Evolutionary conservation across 2,888 invertebrate species (phyloP), one percentile per base, ranked within the genome.

Genomic region (Polylopha cassiicola): DNA sequence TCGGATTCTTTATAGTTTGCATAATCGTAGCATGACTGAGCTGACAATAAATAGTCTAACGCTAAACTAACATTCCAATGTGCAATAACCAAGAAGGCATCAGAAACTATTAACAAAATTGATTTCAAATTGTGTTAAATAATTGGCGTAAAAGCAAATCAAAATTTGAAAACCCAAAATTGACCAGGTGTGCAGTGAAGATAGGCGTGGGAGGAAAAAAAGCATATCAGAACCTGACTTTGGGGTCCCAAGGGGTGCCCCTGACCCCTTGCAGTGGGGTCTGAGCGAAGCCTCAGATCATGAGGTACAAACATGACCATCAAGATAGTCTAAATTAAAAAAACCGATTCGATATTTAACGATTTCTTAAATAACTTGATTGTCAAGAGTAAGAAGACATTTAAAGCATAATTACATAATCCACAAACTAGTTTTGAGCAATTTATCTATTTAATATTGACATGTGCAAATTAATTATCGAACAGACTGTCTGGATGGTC

Each of bases 161-260:
- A 45, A 55, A 55, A 55, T 50, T 56, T 51, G 36, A 31, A n/a
- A n/a, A 29, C 31, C 28, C 47, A 32, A 47, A 48, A 52, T 55
- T 48, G 37, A 55, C 47, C 58, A 58, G 58, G 55, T 58, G 22
- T 47, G 53, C 26, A 60, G 68, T 65, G 61, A 69, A 65, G 57
- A 81, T 74, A 62, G 71, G 63, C 61, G 85, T 66, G 72, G 68
- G 43, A 52, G 76, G 61, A 68, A 68, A 63, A 68, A 65, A 50
- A 65, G 64, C 39, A 65, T 68, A 44, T 65, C 65, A 41, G 61
- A 61, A 41, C 55, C 63, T 34, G 66, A 65, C 41, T 65, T 54
- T 53, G 53, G 65, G 47, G 52, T 57, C 32, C 64, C 65, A 15
- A 51, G 65, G 47, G 65, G 66, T 23, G 65, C 65, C 30, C 52